phyloP scores from a whole-genome alignment of 2,888 invertebrate genomes.

The Morpho helenor region DNA sequence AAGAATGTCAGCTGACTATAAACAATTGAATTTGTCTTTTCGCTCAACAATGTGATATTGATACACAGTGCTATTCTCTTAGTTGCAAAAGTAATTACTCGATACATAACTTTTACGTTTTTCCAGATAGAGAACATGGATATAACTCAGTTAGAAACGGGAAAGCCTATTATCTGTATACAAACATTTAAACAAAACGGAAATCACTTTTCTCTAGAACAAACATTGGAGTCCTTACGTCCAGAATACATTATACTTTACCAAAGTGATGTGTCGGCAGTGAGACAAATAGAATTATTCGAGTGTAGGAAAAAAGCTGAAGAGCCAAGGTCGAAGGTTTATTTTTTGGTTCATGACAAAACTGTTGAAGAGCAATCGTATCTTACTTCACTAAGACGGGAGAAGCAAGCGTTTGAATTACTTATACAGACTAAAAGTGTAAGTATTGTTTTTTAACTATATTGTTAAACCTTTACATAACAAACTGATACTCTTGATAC shows the following conservation, averaged over 20 bases:
- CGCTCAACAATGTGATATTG: too few species aligned
- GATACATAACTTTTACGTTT: background rate
- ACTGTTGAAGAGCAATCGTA: conserved; percentile 99
- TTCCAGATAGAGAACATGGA: conserved; percentile 83
- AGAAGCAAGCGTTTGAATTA: conserved; percentile 96
- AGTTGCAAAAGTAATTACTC: too few species aligned
- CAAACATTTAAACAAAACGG: conserved; percentile 89
- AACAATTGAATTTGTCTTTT: background rate
- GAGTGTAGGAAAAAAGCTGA: conserved; percentile 78
- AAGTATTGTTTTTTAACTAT: conserved; percentile 41
- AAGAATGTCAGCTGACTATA: too few species aligned
- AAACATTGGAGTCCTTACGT: conserved; percentile 81
- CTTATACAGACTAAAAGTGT: conserved; percentile 96
- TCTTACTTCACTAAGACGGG: conserved; percentile 91
- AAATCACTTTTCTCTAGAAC: conserved; percentile 85
- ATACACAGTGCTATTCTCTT: too few species aligned
- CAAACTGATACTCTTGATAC: too few species aligned
- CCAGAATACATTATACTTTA: conserved; percentile 95
- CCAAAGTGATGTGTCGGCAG: conserved; percentile 91
- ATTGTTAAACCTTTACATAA: background rate
- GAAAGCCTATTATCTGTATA: conserved; percentile 85
- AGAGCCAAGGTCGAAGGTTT: conserved; percentile 83
- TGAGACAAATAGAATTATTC: conserved; percentile 94
- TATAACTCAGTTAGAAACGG: conserved; percentile 80
- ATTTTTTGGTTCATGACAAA: conserved; percentile 92